Evolutionary conservation across 2,113 vertebrate species (phyloP).

Genomic region (Cephalopterus ornatus): DNA sequence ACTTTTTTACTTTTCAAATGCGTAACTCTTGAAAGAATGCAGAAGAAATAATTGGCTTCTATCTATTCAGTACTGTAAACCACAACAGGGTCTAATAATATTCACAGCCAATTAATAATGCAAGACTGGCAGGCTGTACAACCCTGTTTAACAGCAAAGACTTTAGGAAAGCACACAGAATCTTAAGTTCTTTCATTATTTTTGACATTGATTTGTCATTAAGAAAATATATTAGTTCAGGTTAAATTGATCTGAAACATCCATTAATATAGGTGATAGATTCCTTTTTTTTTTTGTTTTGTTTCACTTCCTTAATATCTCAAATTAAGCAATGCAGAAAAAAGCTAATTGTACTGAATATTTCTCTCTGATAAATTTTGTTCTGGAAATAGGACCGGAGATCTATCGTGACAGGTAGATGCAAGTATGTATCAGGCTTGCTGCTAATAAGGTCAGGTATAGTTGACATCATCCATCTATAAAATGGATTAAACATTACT

Average conservation of each 20-base stretch:
- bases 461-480: not conserved
- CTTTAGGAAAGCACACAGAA: conserved; percentile 61
- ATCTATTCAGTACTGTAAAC: conserved; percentile 35
- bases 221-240: conserved; percentile 75
- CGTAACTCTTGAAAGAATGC: not conserved
- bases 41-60: conserved; percentile 12
- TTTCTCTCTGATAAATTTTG: conserved; percentile 1
- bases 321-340: not conserved
- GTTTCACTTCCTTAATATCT: not conserved
- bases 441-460: not conserved
- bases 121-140: conserved; percentile 54
- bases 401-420: not conserved
- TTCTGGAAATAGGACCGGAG: not conserved
- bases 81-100: conserved; percentile 31
- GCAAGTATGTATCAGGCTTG: not conserved
- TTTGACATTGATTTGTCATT: conserved; percentile 82
- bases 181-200: conserved; percentile 75
- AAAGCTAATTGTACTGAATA: not conserved
- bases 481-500: conserved; percentile 27
- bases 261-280: conserved; percentile 73
- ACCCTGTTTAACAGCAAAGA: conserved; percentile 62
- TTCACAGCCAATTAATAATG: conserved; percentile 55
- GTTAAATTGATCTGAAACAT: conserved; percentile 76
- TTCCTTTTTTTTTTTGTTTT: not conserved
- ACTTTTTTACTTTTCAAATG: not conserved